Evolutionary conservation across 2,888 invertebrate species (phyloP), one percentile per base, ranked within the genome.

Genomic region (Drosophila buzzatii): DNA sequence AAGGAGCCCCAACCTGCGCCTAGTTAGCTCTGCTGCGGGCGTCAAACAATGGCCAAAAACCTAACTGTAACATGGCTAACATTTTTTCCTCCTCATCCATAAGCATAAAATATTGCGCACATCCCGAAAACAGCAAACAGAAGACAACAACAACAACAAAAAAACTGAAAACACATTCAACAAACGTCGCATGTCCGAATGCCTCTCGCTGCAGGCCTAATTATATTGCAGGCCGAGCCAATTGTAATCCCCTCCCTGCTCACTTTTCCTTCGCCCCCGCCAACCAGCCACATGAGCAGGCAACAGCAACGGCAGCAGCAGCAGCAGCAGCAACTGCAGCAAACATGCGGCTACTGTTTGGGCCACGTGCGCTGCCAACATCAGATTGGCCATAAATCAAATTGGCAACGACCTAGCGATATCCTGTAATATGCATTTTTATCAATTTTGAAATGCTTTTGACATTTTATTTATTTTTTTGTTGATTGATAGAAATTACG

Each of bases 31-130:
- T 41, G 58, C 76, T 76, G 76, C 85, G 83, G 88, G 83, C 83
- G 88, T 82, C 79, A 78, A 84, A 84, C 84, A 84, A 84, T 84
- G 84, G 83, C 82, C 76, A 88, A 72, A 71, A 82, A 79, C 70
- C 85, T 88, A 84, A 84, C 84, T 85, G 84, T 84, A 84, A 84
- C 84, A 84, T 88, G 84, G 67, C 58, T 67, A 56, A 47, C 53
- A 57, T 33, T 57, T 44, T 77, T 61, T 70, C 65, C 67, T 59
- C 58, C 59, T 62, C n/a, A 60, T 44, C 76, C 89, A 85, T 89
- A 85, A 85, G 85, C 85, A 84, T 89, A 84, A 85, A 85, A 85
- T 86, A 89, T 85, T 86, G 85, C 85, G 82, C 86, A 85, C 88
- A 84, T 84, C 83, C 76, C 74, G 44, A 49, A 42, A 52, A 45